Evolutionary conservation across 2,113 vertebrate species (phyloP), one percentile per base, ranked within the genome.

Genomic region (Panthera leo): DNA sequence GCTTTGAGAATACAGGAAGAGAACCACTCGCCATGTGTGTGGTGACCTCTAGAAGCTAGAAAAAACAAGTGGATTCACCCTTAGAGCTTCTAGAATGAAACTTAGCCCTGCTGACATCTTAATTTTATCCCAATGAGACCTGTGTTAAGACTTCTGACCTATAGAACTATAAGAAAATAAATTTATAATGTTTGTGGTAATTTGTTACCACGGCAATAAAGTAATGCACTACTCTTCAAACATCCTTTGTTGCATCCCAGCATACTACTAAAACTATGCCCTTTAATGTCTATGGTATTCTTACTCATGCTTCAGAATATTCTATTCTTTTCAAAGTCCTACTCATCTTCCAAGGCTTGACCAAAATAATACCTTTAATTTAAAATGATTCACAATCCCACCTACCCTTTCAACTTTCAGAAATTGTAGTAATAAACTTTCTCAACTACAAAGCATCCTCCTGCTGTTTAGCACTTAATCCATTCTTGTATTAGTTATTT

Each of bases 351-450:
- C 67, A 61, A 92, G 27, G 45, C 39, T 89, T 5, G 7, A 3
- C 25, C 93, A 73, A 84, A 90, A 61, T 58, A 94, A 65, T 65
- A 92, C 8, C 29, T 80, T 82, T n/a, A 86, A 63, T 83, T 70
- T 55, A 80, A 94, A 79, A 25, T 58, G 58, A 73, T 83, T 93
- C 27, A 75, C 31, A 12, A 36, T 45, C 71, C 25, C 23, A 63
- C 45, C 80, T 91, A 63, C 39, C 5, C 55, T 67, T 96, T 94
- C 23, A 92, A 61, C 51, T 71, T 88, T 85, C 36, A 91, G 61
- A 90, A 97, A n/a, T 78, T 85, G 82, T 7, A 85, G 16, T 92
- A 55, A 89, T 92, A 92, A 92, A 12, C 19, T 58, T 78, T 73
- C 68, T 73, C 48, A 89, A 76, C n/a, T 78, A 67, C 61, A 87